Conservation (phyloP, 2,888 invertebrate species). For the Tromatobia lineatoria region DNA sequence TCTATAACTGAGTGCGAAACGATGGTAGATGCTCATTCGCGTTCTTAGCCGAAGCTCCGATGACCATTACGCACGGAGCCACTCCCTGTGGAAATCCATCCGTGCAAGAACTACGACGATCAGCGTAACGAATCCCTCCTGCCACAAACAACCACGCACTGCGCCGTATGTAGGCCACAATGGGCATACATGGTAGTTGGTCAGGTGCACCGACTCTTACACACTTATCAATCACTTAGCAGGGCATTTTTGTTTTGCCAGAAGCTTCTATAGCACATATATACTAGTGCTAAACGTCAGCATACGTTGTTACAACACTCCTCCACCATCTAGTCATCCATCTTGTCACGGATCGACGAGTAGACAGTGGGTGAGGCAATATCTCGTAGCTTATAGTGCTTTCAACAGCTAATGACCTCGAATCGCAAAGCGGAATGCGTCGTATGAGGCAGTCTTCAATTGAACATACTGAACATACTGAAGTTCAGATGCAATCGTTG, state of each 20-base stretch:
- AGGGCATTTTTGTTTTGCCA: conserved; percentile 51
- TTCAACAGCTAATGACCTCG: conserved; percentile 19
- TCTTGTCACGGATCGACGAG: conserved; percentile 73
- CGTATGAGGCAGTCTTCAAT: neutral
- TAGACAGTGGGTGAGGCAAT: conserved; percentile 69
- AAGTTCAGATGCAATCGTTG: neutral
- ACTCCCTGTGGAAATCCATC: conserved; percentile 46
- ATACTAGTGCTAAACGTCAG: conserved; percentile 36
- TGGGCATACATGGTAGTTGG: conserved; percentile 68
- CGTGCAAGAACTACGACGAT: conserved; percentile 32
- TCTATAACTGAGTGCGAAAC: conserved; percentile 20
- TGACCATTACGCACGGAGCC: conserved; percentile 23
- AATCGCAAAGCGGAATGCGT: conserved; percentile 32
- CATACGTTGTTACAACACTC: conserved; percentile 62
- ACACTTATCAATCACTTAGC: conserved; percentile 79
- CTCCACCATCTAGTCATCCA: conserved; percentile 72
- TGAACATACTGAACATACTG: neutral
- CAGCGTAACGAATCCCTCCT: conserved; percentile 28
- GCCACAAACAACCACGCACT: neutral
- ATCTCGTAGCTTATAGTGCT: conserved; percentile 12
- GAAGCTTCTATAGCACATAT: conserved; percentile 10
- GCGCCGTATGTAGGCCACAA: conserved; percentile 50
- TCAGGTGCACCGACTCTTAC: conserved; percentile 73
- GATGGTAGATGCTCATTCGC: conserved; percentile 1
- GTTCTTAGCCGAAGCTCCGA: conserved; percentile 26